Evolutionary conservation across 2,113 vertebrate genomes (phyloP).

Genomic region (Synodontis membranacea): DNA sequence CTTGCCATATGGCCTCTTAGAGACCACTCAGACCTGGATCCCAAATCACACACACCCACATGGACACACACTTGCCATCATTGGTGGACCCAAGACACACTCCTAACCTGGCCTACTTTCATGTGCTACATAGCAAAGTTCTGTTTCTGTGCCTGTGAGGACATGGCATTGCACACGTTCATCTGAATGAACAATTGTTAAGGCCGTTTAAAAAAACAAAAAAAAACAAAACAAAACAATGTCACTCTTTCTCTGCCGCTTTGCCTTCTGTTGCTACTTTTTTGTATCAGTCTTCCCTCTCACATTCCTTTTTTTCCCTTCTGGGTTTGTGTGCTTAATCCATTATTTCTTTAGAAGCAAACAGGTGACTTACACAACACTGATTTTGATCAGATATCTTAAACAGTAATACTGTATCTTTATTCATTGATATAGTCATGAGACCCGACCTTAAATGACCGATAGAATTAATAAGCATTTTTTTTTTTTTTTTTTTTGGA

Average conservation of each 20-base stretch:
- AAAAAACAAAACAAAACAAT: background rate
- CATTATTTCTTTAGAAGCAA: conserved; percentile 12
- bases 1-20: conserved; percentile 47
- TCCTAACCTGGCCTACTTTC: conserved; percentile 52
- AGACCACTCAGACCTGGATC: conserved; percentile 38
- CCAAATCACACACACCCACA: conserved; percentile 29
- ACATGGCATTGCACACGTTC: background rate
- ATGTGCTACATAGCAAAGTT: conserved; percentile 28
- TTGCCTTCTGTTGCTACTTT: background rate
- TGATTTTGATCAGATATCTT: background rate
- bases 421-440: background rate
- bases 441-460: background rate
- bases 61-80: background rate
- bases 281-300: background rate
- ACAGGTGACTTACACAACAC: background rate
- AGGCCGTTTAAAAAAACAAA: background rate
- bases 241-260: background rate
- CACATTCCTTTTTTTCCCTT: conserved; percentile 19
- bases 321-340: conserved; percentile 33
- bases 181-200: background rate
- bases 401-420: too few species aligned
- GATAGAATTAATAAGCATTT: background rate
- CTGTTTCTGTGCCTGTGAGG: conserved; percentile 2
- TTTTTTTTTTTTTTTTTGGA: background rate
- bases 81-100: conserved; percentile 14